Evolutionary conservation across 2,888 invertebrate genomes (phyloP), one percentile per base, ranked within the genome.

Genomic region (Tribolium freemani): DNA sequence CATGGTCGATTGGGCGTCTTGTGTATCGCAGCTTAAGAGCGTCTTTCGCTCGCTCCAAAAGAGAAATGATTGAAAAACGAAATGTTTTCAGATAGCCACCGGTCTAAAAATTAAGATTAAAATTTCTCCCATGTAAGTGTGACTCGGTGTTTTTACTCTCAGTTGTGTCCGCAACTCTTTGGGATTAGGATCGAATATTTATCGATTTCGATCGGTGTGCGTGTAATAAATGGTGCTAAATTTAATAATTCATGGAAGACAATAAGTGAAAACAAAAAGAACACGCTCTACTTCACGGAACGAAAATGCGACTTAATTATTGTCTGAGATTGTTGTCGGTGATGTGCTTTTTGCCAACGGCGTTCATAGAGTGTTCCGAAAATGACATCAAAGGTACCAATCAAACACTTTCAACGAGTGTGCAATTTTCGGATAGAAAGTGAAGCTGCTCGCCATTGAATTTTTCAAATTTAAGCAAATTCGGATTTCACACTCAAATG

Each of bases 301-400:
- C 56, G 75, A 83, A 84, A 83, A 85, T 85, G 85, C 80, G 78
- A 78, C 80, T 83, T 79, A 78, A 84, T 83, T 67, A 57, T 46
- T 83, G 80, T 81, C 77, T 80, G 68, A 79, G 74, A 77, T 82
- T 82, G 82, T 82, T 84, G 26, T 26, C 26, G 82, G 83, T 83
- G 82, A 77, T 78, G 78, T 81, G 80, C 74, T 79, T 78, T 69
- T 74, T 83, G 76, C 73, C 82, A 73, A 74, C 81, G 68, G 79
- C 79, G 71, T 70, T 81, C 58, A 81, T 78, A 73, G 78, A 80
- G 77, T 82, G 83, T 75, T 82, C 82, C 46, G 84, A 85, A 74
- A 86, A 86, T 75, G 85, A 85, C 64, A 85, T 86, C 75, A 80
- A 82, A 84, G 85, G 85, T 85, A 80, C 16, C 13, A 26, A 13